A percentile compares a stretch with the other conserved stretches of the same genome.
phyloP scores from a whole-genome alignment of 2,113 vertebrate genomes.

The Oophaga pumilio region DNA sequence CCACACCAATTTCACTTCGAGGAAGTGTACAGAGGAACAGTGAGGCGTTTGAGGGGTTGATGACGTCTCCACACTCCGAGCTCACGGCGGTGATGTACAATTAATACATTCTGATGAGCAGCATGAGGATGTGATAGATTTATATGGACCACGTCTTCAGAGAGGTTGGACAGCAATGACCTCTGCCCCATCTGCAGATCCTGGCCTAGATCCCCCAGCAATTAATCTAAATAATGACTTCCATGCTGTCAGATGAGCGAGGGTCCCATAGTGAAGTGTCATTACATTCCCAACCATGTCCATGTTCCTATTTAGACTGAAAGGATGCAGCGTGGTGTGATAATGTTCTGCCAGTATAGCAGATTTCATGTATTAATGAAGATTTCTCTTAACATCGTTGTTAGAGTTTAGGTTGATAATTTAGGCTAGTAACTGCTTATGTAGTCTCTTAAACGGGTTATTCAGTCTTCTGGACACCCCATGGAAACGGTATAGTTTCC shows the following conservation, averaged over 20 bases:
- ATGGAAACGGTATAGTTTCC: too few species aligned
- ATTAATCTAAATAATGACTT: slow-evolving; percentile 43
- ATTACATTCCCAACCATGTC: slow-evolving; percentile 28
- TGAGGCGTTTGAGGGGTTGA: not conserved
- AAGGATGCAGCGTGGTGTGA: not conserved
- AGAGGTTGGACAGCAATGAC: slow-evolving; percentile 33
- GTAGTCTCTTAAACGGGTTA: too few species aligned
- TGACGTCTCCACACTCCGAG: not conserved
- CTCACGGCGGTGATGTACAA: not conserved
- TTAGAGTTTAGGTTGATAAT: too few species aligned
- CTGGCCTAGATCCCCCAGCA: slow-evolving; percentile 4
- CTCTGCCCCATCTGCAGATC: slow-evolving; percentile 31
- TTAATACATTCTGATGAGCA: not conserved
- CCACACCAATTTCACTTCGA: not conserved
- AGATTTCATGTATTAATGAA: too few species aligned
- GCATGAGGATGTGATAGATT: slow-evolving; percentile 3
- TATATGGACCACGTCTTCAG: slow-evolving; percentile 23
- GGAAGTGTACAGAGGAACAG: not conserved
- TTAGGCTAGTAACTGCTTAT: too few species aligned
- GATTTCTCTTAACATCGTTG: too few species aligned
- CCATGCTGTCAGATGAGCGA: not conserved
- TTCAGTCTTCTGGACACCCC: too few species aligned
- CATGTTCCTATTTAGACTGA: not conserved
- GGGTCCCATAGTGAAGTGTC: slow-evolving; percentile 18
- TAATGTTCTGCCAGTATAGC: not conserved